phyloP scores from a whole-genome alignment of 2,113 vertebrate genomes.

The Cebidichthys violaceus region DNA sequence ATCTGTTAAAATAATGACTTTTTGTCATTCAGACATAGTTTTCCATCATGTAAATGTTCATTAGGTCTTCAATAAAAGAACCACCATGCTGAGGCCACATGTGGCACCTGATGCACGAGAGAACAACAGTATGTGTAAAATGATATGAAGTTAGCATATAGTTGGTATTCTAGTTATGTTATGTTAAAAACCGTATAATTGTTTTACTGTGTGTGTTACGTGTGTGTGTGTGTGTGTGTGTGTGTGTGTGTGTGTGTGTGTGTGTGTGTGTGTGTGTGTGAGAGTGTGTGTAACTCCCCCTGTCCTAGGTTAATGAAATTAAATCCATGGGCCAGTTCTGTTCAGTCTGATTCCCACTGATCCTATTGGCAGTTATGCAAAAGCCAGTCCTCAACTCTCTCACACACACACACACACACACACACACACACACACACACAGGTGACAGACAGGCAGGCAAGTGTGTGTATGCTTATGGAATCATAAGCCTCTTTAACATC shows the following conservation, averaged over 20 bases:
- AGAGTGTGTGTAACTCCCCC: neutral
- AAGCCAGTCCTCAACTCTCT: conserved; percentile 2
- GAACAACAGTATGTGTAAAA: neutral
- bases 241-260: conserved; percentile 8
- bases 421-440: neutral
- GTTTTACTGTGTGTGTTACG: neutral
- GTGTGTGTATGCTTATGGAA: conserved; percentile 19
- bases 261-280: conserved; percentile 5
- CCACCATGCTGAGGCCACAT: neutral
- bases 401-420: neutral
- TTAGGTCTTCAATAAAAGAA: neutral
- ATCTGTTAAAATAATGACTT: neutral
- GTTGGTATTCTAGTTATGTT: neutral
- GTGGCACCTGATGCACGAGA: neutral
- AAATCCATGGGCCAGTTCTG: conserved; percentile 80
- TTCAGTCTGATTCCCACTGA: conserved; percentile 91
- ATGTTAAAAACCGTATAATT: neutral
- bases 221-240: conserved; percentile 1
- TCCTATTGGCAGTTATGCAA: conserved; percentile 90
- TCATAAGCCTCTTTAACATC: conserved; percentile 93
- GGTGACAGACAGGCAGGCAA: neutral
- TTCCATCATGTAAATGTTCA: neutral
- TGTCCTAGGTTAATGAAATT: conserved; percentile 1
- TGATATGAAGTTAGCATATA: neutral
- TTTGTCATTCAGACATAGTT: neutral